Base-by-base conservation (phyloP, 2,888 invertebrate genomes). In the Iselma pallidipennis region DNA sequence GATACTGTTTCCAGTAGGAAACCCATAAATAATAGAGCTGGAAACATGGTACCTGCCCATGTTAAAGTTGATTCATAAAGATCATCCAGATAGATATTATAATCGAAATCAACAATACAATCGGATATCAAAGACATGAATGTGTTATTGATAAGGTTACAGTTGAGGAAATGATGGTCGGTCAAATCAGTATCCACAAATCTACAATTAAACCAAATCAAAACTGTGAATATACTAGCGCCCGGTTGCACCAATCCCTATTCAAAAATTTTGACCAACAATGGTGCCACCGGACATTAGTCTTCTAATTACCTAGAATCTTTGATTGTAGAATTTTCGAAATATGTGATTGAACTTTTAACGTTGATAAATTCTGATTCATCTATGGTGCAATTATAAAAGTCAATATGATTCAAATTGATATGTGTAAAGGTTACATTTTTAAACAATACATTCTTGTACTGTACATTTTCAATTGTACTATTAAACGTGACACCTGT, bases 331-430 rank as follows among this genome's bases (percentile, higher is more conserved):
- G 87, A 87, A 56, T 87, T 85, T 49, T 82, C 82, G 77, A 92
- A 91, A 65, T 83, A 85, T 0, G 89, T 88, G 58, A 87, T 86
- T 50, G 90, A 90, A 12, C 89, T 88, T 78, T 89, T 90, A 48
- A 92, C 87, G 70, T 89, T 90, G 28, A 86, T 85, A 74, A 92
- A 89, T 67, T 88, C 87, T 3, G 88, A 87, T 48, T 88, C 86
- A n/a, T 83, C 81, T 74, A 92, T 89, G 5, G 88, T 84, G 76
- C 91, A 91, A 74, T 89, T 89, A 68, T 83, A 81, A 78, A 92
- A 92, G 61, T 86, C 82, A 19, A 91, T 89, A 72, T 91, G 91
- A 63, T 88, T 90, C 78, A 92, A 83, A 69, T 89, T 82, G 79
- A 90, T 83, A 70, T 89, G 88, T 19, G 84, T 83, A 77, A 91